A percentile compares a stretch with the other conserved stretches of the same genome.
These are phyloP conservation scores for Apodemia duryi DNA, from an alignment of 2,888 invertebrate species.

Conservation along the genomic window DNA sequence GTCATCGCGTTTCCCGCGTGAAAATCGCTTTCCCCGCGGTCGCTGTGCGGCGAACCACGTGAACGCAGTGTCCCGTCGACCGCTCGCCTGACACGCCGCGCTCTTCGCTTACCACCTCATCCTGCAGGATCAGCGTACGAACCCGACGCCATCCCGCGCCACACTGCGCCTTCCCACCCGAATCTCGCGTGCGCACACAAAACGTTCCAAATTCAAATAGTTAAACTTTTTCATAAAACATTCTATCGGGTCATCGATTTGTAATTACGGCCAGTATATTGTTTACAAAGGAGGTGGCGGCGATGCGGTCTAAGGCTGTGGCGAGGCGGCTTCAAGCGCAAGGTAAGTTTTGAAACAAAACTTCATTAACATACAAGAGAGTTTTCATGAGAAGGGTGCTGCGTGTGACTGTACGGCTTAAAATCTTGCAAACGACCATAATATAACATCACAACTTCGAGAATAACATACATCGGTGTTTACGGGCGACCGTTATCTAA, in stretches of 20 bases:
- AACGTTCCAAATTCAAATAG: slow-evolving; percentile 44
- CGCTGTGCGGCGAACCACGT: slow-evolving; percentile 60
- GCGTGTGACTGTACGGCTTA: background rate
- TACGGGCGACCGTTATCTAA: background rate
- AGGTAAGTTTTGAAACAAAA: slow-evolving; percentile 69
- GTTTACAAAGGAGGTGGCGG: slow-evolving; percentile 48
- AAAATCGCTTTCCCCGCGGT: slow-evolving; percentile 75
- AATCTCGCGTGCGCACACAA: slow-evolving; percentile 43
- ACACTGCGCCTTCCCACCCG: slow-evolving; percentile 50
- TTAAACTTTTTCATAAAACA: slow-evolving; percentile 45
- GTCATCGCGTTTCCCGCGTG: slow-evolving; percentile 73
- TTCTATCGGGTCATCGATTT: slow-evolving; percentile 53
- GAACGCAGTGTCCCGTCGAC: slow-evolving; percentile 76
- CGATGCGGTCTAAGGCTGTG: slow-evolving; percentile 86
- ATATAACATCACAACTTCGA: background rate
- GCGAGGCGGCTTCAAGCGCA: slow-evolving; percentile 84
- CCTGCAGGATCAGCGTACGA: slow-evolving; percentile 51
- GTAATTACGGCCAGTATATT: slow-evolving; percentile 54
- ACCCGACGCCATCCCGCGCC: slow-evolving; percentile 58
- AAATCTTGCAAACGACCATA: background rate
- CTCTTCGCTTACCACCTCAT: slow-evolving; percentile 47
- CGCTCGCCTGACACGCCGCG: slow-evolving; percentile 75
- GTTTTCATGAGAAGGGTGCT: background rate
- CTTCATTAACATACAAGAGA: background rate
- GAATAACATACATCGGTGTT: background rate